Base-by-base conservation (phyloP, 2,113 vertebrate species). In the Cnemophilus loriae region DNA sequence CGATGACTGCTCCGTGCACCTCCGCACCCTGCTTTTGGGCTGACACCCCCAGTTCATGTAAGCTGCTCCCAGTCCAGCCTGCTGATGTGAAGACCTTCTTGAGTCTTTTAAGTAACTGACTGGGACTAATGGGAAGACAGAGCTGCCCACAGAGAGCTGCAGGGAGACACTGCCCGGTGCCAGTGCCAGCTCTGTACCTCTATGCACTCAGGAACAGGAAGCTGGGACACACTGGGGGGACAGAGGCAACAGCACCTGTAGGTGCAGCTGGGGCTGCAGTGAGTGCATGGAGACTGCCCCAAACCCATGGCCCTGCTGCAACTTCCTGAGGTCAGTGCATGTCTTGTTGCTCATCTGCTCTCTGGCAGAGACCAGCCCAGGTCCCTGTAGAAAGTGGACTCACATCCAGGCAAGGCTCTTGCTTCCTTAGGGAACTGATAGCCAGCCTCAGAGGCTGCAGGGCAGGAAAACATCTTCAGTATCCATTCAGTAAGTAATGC, bases 181-280 rank as follows among this genome's bases (percentile, higher is more conserved):
- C 53, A 33, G 21, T n/a, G 70, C 44, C 69, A 9, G 52, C 41
- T 83, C 49, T 78, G 46, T 6, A 10, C 61, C n/a, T 39, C 5
- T 1, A 6, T 13, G 42, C 18, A 2, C 19, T 55, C n/a, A 6
- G 57, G 65, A 35, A 24, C 1, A 0, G 61, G 50, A 9, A 21
- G 57, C 20, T 5, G 3, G 52, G 71, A 52, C 47, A 32, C 16
- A 61, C 20, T 24, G 59, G 39, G 35, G 2, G 23, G 57, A 20
- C 32, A 61, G 69, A 52, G 49, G 39, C 63, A 50, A 27, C 1
- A 49, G 56, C 30, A 37, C 7, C 32, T 28, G 17, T 2, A 3
- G 71, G 59, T 37, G 32, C 49, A 74, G 49, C 23, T 2, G 2
- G 49, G 56, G 22, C 39, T 64, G 55, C 4, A 3, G 20, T 0